These are phyloP conservation scores for Cervus canadensis DNA, from an alignment of 2,113 vertebrate genomes.

Conservation along the genomic window DNA sequence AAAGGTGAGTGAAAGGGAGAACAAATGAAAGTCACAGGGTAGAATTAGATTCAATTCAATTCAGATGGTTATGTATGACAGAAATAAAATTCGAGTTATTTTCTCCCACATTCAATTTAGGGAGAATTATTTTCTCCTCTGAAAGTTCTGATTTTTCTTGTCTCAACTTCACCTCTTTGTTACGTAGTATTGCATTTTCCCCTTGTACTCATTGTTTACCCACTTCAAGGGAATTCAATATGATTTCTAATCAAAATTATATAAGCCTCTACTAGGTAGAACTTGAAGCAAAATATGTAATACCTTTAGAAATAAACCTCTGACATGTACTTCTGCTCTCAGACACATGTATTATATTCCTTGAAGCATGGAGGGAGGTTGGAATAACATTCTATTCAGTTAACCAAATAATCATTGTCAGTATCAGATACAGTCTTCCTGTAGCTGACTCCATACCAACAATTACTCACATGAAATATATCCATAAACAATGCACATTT, in stretches of 20 bases:
- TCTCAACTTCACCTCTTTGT: constrained; percentile 25
- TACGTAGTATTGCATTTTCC: background rate
- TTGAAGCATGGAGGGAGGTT: background rate
- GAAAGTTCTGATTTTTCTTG: constrained; percentile 24
- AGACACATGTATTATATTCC: background rate
- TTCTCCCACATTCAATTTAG: background rate
- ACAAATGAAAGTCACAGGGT: background rate
- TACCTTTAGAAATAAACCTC: constrained; percentile 27
- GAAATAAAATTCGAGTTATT: background rate
- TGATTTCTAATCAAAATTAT: background rate
- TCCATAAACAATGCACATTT: background rate
- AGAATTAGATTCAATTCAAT: constrained; percentile 9
- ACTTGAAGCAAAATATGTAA: constrained; percentile 9
- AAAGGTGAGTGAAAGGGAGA: constrained; percentile 1
- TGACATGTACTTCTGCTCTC: background rate
- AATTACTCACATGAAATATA: background rate
- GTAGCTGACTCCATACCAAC: background rate
- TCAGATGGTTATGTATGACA: background rate
- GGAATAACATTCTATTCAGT: background rate
- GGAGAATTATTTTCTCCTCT: background rate
- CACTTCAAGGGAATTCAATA: background rate
- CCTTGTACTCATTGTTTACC: background rate
- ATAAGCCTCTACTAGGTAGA: background rate
- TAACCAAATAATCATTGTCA: background rate
- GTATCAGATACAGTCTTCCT: background rate